phyloP scores from a whole-genome alignment of 2,888 invertebrate species.

The Neoitamus cyanurus region DNA sequence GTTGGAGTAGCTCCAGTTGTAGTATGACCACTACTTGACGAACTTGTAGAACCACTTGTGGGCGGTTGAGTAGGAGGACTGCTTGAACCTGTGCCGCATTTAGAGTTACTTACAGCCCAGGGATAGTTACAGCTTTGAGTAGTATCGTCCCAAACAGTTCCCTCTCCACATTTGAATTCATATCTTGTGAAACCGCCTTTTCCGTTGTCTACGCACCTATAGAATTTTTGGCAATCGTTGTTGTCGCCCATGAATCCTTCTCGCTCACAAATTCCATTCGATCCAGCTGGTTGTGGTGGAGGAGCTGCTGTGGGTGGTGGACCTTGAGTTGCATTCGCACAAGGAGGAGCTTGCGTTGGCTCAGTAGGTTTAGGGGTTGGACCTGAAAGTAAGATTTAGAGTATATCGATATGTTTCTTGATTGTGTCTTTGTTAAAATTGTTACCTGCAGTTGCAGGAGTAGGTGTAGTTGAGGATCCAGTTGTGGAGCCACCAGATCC shows the following conservation, averaged over 20 bases:
- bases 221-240: slow-evolving; percentile 68
- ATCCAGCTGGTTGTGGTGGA: slow-evolving; percentile 59
- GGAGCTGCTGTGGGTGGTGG: slow-evolving; percentile 2
- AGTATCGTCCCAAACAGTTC: slow-evolving; percentile 68
- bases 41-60: background rate
- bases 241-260: slow-evolving; percentile 62
- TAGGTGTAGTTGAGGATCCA: slow-evolving; percentile 11
- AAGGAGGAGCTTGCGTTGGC: background rate
- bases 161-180: slow-evolving; percentile 67
- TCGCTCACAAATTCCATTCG: slow-evolving; percentile 58
- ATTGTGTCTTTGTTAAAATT: slow-evolving; percentile 27
- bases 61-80: background rate
- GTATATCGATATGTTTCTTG: background rate
- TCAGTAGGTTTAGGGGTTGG: background rate
- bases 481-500: background rate
- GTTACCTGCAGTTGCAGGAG: slow-evolving; percentile 42
- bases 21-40: background rate
- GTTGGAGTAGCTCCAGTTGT: too few relatives aligned
- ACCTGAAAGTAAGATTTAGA: background rate
- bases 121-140: slow-evolving; percentile 65
- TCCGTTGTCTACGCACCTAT: slow-evolving; percentile 66
- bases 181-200: slow-evolving; percentile 63
- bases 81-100: slow-evolving; percentile 49
- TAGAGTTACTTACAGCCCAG: slow-evolving; percentile 37
- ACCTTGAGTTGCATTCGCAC: background rate